Conservation (phyloP, 2,113 vertebrate genomes). For the Mobula hypostoma region DNA sequence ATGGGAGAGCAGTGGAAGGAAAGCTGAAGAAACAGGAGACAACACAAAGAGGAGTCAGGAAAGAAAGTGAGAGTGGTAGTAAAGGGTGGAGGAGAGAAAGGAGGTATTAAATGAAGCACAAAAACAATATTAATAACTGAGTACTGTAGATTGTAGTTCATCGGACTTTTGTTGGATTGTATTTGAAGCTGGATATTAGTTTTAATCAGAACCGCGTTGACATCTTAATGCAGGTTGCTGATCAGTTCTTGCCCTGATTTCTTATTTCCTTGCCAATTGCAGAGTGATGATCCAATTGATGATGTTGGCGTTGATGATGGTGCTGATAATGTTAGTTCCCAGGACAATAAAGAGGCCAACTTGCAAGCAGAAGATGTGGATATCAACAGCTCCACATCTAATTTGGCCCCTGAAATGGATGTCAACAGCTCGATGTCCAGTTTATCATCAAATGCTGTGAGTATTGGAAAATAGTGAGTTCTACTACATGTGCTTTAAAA, state of each 20-base stretch:
- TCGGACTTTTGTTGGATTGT: background rate
- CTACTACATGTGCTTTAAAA: background rate
- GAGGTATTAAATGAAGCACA: background rate
- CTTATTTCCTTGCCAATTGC: constrained; percentile 6
- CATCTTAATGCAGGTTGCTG: background rate
- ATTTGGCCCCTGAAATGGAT: background rate
- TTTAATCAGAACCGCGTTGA: background rate
- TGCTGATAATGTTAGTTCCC: background rate
- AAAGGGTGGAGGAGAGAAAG: too few relatives aligned
- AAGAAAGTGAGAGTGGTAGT: too few relatives aligned
- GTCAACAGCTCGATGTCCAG: background rate
- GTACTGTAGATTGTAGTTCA: background rate
- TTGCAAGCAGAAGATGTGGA: background rate
- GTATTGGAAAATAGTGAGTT: background rate
- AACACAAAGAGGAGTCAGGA: background rate
- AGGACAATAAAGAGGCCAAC: background rate
- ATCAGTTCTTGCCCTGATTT: background rate
- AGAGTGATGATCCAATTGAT: background rate
- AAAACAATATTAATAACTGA: background rate
- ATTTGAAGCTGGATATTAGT: background rate
- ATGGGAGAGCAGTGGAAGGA: too few relatives aligned
- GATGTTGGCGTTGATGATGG: too few relatives aligned
- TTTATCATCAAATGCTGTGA: background rate
- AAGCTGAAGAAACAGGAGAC: background rate
- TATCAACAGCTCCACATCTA: background rate